A percentile compares a stretch with the other conserved stretches of the same genome.
phyloP scores from a whole-genome alignment of 1,140 invertebrate genomes.

The Drosophila busckii region DNA sequence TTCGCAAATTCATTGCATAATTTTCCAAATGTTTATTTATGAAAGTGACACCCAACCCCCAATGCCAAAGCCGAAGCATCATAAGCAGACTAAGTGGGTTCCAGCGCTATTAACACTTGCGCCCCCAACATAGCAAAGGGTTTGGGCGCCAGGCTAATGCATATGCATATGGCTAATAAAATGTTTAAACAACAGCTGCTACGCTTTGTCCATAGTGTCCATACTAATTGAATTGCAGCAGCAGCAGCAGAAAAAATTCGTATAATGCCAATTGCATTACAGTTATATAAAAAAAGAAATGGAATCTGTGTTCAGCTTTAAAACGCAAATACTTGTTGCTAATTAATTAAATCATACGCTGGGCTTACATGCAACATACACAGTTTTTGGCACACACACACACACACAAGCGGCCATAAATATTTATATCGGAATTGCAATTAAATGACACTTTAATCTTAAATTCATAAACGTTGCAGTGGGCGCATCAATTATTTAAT shows the following conservation, averaged over 20 bases:
- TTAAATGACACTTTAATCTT: constrained; percentile 75
- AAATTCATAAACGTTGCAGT: constrained; percentile 64
- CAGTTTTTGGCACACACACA: too few relatives aligned
- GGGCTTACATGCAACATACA: constrained; percentile 31
- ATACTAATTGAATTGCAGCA: constrained; percentile 46
- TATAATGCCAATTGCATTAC: too few relatives aligned
- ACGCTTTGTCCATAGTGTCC: background rate
- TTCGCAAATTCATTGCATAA: constrained; percentile 51
- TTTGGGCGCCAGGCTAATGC: background rate
- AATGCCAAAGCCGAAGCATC: background rate
- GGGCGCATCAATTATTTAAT: constrained; percentile 69
- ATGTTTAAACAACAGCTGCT: constrained; percentile 57
- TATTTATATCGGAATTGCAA: constrained; percentile 54
- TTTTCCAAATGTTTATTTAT: constrained; percentile 67
- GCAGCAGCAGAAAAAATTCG: background rate
- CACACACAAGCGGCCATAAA: constrained; percentile 43
- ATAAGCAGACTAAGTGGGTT: background rate
- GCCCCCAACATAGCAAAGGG: background rate
- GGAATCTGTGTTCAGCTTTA: constrained; percentile 28
- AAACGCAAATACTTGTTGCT: constrained; percentile 53
- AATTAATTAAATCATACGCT: constrained; percentile 63
- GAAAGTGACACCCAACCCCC: constrained; percentile 49
- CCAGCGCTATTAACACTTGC: constrained; percentile 31
- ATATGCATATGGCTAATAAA: constrained; percentile 58
- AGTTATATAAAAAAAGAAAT: background rate